phyloP scores from a whole-genome alignment of 2,797 vertebrate genomes.

The Ibycter americanus region DNA sequence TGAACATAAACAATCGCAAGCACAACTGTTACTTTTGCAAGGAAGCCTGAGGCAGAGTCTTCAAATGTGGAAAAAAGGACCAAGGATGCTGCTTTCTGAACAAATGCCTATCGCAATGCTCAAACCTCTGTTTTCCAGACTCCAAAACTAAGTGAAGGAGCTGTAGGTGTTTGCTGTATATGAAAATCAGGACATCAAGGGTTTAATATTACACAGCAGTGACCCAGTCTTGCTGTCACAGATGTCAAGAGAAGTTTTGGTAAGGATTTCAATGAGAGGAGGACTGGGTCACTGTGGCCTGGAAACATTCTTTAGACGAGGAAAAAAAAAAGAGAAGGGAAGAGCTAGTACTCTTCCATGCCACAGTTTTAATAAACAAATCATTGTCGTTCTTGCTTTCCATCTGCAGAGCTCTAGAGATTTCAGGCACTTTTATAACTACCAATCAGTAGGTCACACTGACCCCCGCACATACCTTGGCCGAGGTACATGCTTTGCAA shows the following conservation, averaged over 20 bases:
- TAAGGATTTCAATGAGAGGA: background rate
- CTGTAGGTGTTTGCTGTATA: background rate
- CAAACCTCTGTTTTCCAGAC: background rate
- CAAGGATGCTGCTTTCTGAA: background rate
- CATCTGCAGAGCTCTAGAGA: background rate
- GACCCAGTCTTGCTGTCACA: background rate
- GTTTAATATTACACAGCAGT: background rate
- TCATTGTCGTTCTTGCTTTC: background rate
- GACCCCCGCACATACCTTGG: rapidly evolving
- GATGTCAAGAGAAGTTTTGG: background rate
- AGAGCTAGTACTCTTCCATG: background rate
- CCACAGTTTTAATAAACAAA: background rate
- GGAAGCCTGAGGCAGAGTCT: background rate
- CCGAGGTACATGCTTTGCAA: background rate
- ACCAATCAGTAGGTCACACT: background rate
- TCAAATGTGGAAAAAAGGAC: background rate
- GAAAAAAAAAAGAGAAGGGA: background rate
- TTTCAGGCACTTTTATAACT: background rate
- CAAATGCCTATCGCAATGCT: background rate
- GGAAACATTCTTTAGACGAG: background rate
- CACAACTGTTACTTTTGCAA: background rate
- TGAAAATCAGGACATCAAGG: background rate
- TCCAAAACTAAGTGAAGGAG: background rate
- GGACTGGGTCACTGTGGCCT: background rate
- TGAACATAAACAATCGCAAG: slow-evolving; percentile 30